phyloP scores from a whole-genome alignment of 2,113 vertebrate genomes.

The Hippocampus mohnikei region DNA sequence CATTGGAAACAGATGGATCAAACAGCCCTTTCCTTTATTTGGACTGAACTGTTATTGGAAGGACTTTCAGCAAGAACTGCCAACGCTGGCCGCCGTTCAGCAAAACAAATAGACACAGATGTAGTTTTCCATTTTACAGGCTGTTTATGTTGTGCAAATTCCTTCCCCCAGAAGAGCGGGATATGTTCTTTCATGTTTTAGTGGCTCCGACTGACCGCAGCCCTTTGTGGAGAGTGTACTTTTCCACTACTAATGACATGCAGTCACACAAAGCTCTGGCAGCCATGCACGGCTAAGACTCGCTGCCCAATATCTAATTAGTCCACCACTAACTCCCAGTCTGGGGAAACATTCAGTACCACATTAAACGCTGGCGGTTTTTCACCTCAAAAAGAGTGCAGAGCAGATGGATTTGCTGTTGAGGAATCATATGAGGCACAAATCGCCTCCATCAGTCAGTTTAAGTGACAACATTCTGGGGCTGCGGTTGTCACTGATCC shows the following conservation, averaged over 20 bases:
- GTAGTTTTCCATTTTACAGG: conserved; percentile 77
- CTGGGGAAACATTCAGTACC: conserved; percentile 72
- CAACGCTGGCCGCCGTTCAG: conserved; percentile 69
- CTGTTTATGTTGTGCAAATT: conserved; percentile 78
- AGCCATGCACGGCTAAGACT: conserved; percentile 52
- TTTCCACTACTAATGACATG: conserved; percentile 77
- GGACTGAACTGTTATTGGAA: conserved; percentile 66
- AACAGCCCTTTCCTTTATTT: conserved; percentile 47
- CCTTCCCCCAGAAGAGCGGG: conserved; percentile 63
- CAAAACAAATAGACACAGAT: conserved; percentile 74
- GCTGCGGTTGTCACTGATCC: not conserved
- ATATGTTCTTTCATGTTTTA: conserved; percentile 74
- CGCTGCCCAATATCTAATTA: conserved; percentile 70
- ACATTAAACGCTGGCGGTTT: conserved; percentile 70
- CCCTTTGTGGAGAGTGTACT: conserved; percentile 67
- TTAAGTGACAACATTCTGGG: conserved; percentile 49
- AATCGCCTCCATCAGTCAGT: conserved; percentile 54
- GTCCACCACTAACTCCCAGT: conserved; percentile 70
- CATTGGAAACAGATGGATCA: conserved; percentile 68
- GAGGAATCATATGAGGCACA: conserved; percentile 47
- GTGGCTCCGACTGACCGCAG: conserved; percentile 67
- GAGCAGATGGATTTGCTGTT: conserved; percentile 60
- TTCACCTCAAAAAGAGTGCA: conserved; percentile 55
- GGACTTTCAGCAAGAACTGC: conserved; percentile 68
- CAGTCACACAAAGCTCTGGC: conserved; percentile 67